A percentile compares a stretch with the other conserved stretches of the same genome.
Conservation (phyloP, 2,888 invertebrate species). For the Euproctis similis region DNA sequence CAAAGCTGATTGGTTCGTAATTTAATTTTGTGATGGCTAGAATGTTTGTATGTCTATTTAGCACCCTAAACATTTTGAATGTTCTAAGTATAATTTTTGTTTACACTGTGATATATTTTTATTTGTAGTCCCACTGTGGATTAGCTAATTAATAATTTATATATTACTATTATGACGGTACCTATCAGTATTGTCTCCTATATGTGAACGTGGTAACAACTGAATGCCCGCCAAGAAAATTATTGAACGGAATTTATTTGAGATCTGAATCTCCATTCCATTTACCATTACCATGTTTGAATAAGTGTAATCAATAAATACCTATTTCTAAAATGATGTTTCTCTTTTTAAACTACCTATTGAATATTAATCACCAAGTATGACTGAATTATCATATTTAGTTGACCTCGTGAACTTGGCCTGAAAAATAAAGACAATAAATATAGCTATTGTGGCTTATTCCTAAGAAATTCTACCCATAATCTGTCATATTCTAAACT, state of each 20-base stretch:
- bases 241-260: constrained; percentile 24
- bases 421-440: not conserved
- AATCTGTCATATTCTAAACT: too few species aligned
- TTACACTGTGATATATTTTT: constrained; percentile 68
- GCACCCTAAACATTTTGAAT: constrained; percentile 24
- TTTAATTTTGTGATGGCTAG: constrained; percentile 36
- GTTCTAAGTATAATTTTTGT: constrained; percentile 42
- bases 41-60: constrained; percentile 30
- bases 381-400: too few species aligned
- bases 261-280: constrained; percentile 22
- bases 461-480: too few species aligned
- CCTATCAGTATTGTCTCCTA: constrained; percentile 22
- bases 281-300: constrained; percentile 33
- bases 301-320: constrained; percentile 29
- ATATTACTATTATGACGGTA: constrained; percentile 20
- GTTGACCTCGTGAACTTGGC: too few species aligned
- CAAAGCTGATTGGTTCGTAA: constrained; percentile 36
- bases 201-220: too few species aligned
- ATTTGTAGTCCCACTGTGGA: constrained; percentile 54
- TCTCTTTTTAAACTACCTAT: too few species aligned
- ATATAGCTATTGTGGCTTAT: too few species aligned
- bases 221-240: too few species aligned
- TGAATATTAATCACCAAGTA: too few species aligned
- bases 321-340: too few species aligned
- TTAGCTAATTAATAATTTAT: constrained; percentile 44